Evolutionary conservation across 2,113 vertebrate species (phyloP), one percentile per base, ranked within the genome.

Genomic region (Callorhinus ursinus): DNA sequence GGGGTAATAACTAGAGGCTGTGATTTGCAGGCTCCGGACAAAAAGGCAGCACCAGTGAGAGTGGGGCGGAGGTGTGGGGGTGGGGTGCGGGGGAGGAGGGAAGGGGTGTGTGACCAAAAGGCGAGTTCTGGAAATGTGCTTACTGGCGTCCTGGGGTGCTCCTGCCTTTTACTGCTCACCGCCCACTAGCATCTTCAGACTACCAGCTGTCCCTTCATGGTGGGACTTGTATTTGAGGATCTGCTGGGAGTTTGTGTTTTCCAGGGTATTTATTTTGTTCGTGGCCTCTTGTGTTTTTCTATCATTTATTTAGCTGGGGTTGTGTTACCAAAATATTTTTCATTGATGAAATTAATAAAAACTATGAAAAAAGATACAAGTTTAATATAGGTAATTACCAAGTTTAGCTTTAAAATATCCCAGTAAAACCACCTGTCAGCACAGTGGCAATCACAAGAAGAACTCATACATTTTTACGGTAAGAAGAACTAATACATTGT

Each of bases 121-220:
- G 63, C 93, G 79, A 5, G 72, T 39, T 95, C 95, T 95, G 82
- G 91, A 74, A 93, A 90, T 76, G 72, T 31, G 10, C 36, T 89
- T 77, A 89, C 24, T 39, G 53, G 88, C 42, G 39, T 86, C 92
- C 93, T 84, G 59, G 61, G 1, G 49, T 21, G 77, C 72, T 77
- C 2, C 5, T 31, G 65, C 9, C 33, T 92, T 83, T 88, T 61
- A 39, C 8, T 67, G 57, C 80, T 90, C 14, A 0, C 8, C 51
- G 61, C 16, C 85, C 72, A 28, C 6, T 10, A 33, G 13, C 0
- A 51, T 76, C 69, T 67, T n/a, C 74, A 55, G 83, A 88, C 12
- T 55, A 76, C 90, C 92, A 92, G 87, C 95, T 89, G 84, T 89
- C 90, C 39, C 95, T 63, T 79, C 33, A 71, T 9, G 33, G 76